phyloP scores from a whole-genome alignment of 2,888 invertebrate genomes.

The Epinotia ramella region DNA sequence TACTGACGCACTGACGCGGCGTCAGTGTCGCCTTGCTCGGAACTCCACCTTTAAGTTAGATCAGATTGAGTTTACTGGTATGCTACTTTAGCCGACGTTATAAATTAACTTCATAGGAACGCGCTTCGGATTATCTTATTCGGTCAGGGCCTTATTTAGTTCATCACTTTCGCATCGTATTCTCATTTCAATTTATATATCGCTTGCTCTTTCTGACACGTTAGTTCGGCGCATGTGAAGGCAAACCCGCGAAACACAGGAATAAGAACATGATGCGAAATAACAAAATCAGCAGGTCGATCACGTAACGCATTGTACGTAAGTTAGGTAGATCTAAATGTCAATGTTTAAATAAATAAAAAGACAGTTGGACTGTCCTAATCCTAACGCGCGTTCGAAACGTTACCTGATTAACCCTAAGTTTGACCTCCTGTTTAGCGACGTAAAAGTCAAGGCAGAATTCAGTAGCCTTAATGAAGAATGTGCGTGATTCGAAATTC shows the following conservation, averaged over 20 bases:
- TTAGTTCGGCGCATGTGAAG: not conserved
- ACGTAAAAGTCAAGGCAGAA: constrained; percentile 15
- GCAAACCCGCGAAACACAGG: not conserved
- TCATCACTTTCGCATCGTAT: not conserved
- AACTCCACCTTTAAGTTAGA: too few relatives aligned
- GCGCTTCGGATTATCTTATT: constrained; percentile 27
- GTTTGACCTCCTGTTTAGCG: constrained; percentile 3
- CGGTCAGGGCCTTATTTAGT: too few relatives aligned
- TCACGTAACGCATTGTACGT: too few relatives aligned
- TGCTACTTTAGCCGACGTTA: too few relatives aligned
- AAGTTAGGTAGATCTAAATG: too few relatives aligned
- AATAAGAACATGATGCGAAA: not conserved
- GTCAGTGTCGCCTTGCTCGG: too few relatives aligned
- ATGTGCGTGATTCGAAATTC: constrained; percentile 37
- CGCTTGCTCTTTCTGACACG: not conserved
- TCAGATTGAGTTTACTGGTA: too few relatives aligned
- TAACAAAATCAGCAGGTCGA: not conserved
- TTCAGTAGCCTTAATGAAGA: constrained; percentile 42
- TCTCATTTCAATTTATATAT: not conserved
- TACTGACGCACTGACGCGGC: too few relatives aligned
- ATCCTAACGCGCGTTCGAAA: too few relatives aligned
- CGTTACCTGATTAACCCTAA: too few relatives aligned
- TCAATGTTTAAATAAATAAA: too few relatives aligned
- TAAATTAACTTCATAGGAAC: not conserved
- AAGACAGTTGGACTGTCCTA: too few relatives aligned